Percentiles rank a stretch among this genome's conserved stretches.
These are phyloP conservation scores for Leptogaster cylindrica DNA, from an alignment of 2,888 invertebrate genomes.

Conservation along the genomic window DNA sequence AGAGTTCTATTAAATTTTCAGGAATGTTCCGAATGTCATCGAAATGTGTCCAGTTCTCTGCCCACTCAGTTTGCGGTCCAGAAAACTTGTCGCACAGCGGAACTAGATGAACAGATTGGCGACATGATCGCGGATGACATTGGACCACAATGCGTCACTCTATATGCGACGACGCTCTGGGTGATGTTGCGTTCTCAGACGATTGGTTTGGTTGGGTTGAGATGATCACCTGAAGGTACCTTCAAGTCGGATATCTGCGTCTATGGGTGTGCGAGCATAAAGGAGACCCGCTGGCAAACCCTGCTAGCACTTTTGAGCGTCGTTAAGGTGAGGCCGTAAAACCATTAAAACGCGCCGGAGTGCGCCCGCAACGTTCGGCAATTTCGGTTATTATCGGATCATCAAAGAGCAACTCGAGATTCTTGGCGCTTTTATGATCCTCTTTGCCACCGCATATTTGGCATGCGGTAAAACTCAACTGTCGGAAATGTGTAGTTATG, in stretches of 20 bases:
- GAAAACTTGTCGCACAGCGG: constrained; percentile 27
- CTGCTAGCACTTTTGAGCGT: not conserved
- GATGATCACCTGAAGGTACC: too few relatives aligned
- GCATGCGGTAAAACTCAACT: constrained; percentile 5
- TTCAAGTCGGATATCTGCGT: too few relatives aligned
- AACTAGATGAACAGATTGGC: constrained; percentile 36
- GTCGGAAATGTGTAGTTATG: constrained; percentile 4
- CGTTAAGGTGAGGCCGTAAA: constrained; percentile 24
- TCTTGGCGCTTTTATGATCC: constrained; percentile 18
- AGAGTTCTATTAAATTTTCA: constrained; percentile 28
- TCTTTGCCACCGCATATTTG: constrained; percentile 13
- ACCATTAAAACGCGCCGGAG: constrained; percentile 25
- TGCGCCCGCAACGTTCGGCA: constrained; percentile 19
- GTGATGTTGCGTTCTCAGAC: too few relatives aligned
- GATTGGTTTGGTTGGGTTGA: too few relatives aligned
- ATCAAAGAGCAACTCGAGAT: constrained; percentile 19
- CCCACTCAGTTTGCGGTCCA: constrained; percentile 24
- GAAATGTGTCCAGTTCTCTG: not conserved
- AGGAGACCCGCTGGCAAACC: constrained; percentile 10
- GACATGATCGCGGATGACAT: constrained; percentile 20
- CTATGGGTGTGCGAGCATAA: constrained; percentile 8
- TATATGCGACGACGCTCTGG: not conserved
- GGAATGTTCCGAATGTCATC: constrained; percentile 27
- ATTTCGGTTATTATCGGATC: constrained; percentile 8
- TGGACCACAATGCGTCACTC: not conserved